phyloP scores from a whole-genome alignment of 2,113 vertebrate species.

The Peucedramus taeniatus region DNA sequence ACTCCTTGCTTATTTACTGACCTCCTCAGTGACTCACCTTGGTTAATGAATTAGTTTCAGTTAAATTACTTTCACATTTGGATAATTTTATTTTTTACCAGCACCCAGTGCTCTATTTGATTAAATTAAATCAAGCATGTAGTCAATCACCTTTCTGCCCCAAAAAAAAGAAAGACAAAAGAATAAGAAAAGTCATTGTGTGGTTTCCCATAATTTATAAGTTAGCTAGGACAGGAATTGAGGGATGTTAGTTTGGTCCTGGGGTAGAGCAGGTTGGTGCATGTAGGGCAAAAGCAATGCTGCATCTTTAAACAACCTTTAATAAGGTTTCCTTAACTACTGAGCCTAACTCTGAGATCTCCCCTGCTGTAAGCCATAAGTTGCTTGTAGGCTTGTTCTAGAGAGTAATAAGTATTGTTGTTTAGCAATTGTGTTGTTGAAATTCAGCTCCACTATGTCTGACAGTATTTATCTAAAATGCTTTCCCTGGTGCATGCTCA shows the following conservation, averaged over 20 bases:
- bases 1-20: constrained; percentile 12
- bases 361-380: constrained; percentile 72
- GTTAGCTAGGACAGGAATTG: background rate
- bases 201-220: background rate
- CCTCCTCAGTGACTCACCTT: constrained; percentile 14
- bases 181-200: background rate
- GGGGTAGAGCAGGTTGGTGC: background rate
- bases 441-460: constrained; percentile 84
- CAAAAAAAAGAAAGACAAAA: background rate
- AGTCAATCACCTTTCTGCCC: background rate
- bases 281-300: constrained; percentile 7
- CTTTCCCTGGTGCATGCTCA: constrained; percentile 82
- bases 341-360: constrained; percentile 33
- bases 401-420: constrained; percentile 84
- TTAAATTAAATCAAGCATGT: background rate
- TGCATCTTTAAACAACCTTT: constrained; percentile 38
- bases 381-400: constrained; percentile 74
- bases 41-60: constrained; percentile 26
- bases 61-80: constrained; percentile 45
- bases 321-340: constrained; percentile 43
- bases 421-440: constrained; percentile 81
- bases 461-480: constrained; percentile 89
- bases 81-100: background rate
- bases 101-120: background rate
- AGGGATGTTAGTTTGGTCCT: background rate